phyloP scores from a whole-genome alignment of 2,797 vertebrate species.

The Hephaestus fuliginosus region DNA sequence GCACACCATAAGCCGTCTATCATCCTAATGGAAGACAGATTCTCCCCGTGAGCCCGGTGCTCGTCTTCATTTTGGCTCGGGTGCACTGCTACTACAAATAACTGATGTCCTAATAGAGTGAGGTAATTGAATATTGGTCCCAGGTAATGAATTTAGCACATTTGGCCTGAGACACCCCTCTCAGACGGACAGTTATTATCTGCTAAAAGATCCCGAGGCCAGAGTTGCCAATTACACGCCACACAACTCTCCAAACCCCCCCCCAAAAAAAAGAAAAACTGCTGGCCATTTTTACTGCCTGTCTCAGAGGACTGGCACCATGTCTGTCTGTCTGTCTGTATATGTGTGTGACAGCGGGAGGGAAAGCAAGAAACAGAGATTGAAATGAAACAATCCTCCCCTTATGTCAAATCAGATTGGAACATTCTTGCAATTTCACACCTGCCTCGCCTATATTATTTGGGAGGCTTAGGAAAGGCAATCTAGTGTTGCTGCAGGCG shows the following conservation, averaged over 20 bases:
- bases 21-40: constrained; percentile 18
- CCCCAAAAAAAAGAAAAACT: constrained; percentile 44
- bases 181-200: constrained; percentile 73
- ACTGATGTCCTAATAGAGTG: constrained; percentile 67
- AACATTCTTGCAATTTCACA: constrained; percentile 83
- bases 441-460: constrained; percentile 61
- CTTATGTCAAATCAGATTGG: constrained; percentile 81
- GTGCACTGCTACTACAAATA: constrained; percentile 39
- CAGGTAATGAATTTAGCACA: constrained; percentile 80
- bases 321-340: constrained; percentile 45
- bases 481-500: constrained; percentile 75
- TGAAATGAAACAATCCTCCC: constrained; percentile 77
- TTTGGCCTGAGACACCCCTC: constrained; percentile 59
- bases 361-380: constrained; percentile 31
- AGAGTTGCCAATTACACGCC: constrained; percentile 71
- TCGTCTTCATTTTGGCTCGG: constrained; percentile 58
- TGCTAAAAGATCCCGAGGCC: constrained; percentile 65
- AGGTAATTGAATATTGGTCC: constrained; percentile 74
- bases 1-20: constrained; percentile 20
- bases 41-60: constrained; percentile 20
- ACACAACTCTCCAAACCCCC: constrained; percentile 52
- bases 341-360: constrained; percentile 34
- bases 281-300: constrained; percentile 60
- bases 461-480: constrained; percentile 66
- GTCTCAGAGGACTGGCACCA: constrained; percentile 48